Conservation (phyloP, 92 coral and sea anemone species). For the Porites cylindrica region DNA sequence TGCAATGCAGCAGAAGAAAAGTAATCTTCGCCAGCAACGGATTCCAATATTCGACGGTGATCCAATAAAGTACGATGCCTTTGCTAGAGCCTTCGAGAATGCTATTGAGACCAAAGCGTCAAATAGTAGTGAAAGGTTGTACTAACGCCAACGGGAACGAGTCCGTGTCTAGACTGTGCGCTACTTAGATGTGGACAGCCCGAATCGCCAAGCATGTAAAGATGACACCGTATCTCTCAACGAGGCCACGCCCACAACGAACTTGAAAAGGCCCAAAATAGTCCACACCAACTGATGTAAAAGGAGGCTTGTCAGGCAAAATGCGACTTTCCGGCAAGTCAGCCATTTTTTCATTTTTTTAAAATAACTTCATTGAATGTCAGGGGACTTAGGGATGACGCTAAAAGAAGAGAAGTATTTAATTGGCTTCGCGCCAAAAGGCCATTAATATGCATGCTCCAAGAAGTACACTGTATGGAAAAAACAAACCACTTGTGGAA, state of each 20-base stretch:
- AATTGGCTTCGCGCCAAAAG: too few relatives aligned
- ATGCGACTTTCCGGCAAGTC: too few relatives aligned
- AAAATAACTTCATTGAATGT: too few relatives aligned
- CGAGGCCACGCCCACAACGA: slow-evolving; percentile 25
- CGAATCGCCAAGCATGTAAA: slow-evolving; percentile 36
- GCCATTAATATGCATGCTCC: too few relatives aligned
- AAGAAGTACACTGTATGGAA: too few relatives aligned
- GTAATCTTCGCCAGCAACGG: slow-evolving; percentile 30
- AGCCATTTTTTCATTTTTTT: too few relatives aligned
- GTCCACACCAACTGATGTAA: slow-evolving; percentile 34
- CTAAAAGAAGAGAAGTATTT: too few relatives aligned
- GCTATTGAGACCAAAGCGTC: slow-evolving; percentile 44
- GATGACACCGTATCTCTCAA: slow-evolving; percentile 32
- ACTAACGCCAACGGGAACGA: slow-evolving; percentile 34
- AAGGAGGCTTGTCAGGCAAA: background rate
- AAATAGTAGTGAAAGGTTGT: slow-evolving; percentile 29
- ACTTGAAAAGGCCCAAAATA: slow-evolving; percentile 35
- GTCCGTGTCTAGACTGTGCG: slow-evolving; percentile 41
- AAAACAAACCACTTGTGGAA: too few relatives aligned
- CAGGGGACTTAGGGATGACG: too few relatives aligned
- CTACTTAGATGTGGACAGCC: slow-evolving; percentile 44
- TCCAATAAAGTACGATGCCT: slow-evolving; percentile 40
- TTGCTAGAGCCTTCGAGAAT: slow-evolving; percentile 55
- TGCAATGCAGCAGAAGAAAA: slow-evolving; percentile 39
- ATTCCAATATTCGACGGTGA: slow-evolving; percentile 47